phyloP scores from a whole-genome alignment of 2,113 vertebrate species.

The Lampris megalopsis region DNA sequence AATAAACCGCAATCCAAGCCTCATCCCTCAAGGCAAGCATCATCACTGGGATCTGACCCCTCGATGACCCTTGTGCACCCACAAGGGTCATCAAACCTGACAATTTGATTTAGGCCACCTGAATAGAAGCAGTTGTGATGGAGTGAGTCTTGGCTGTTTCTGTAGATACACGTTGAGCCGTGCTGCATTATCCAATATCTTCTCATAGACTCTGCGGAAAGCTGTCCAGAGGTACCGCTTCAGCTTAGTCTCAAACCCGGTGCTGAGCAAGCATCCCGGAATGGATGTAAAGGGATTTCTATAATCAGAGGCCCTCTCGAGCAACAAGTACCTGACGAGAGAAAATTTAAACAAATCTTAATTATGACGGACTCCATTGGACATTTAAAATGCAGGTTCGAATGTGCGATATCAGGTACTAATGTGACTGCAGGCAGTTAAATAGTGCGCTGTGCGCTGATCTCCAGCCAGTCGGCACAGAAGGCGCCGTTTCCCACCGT shows the following conservation, averaged over 20 bases:
- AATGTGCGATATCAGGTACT: slow-evolving; percentile 47
- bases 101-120: slow-evolving; percentile 36
- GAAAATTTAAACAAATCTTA: slow-evolving; percentile 52
- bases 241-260: slow-evolving; percentile 13
- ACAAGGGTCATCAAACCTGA: slow-evolving; percentile 29
- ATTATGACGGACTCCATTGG: slow-evolving; percentile 48
- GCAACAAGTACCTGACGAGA: slow-evolving; percentile 27
- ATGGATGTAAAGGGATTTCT: slow-evolving; percentile 33
- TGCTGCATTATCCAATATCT: background rate
- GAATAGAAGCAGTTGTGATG: slow-evolving; percentile 4
- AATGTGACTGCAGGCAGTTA: slow-evolving; percentile 41
- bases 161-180: background rate
- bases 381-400: slow-evolving; percentile 36
- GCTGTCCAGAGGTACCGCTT: background rate
- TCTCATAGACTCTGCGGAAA: background rate
- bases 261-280: slow-evolving; percentile 8
- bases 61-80: slow-evolving; percentile 31
- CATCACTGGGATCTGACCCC: slow-evolving; percentile 32
- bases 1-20: slow-evolving; percentile 13
- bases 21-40: slow-evolving; percentile 1
- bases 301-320: slow-evolving; percentile 30
- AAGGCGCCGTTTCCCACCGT: slow-evolving; percentile 26
- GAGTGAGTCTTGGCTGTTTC: background rate
- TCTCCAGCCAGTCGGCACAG: slow-evolving; percentile 31
- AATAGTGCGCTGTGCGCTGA: slow-evolving; percentile 30